Percentiles rank a stretch among this genome's conserved stretches.
Evolutionary conservation across 2,113 vertebrate species (phyloP).

Genomic region (Empidonax traillii): DNA sequence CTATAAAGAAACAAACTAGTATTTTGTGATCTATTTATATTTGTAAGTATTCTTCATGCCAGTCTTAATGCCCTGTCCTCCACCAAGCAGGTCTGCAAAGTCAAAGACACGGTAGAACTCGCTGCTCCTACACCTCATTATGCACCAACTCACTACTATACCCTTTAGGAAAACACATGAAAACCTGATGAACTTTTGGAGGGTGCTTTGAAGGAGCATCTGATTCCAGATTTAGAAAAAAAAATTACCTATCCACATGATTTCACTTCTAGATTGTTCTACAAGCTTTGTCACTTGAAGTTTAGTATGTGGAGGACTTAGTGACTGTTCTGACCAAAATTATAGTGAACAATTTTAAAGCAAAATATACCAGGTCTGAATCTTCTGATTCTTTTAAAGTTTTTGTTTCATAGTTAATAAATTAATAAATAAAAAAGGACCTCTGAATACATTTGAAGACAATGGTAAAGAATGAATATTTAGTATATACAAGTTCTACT

Average conservation of each 20-base stretch:
- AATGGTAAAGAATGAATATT: not conserved
- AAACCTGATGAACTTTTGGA: not conserved
- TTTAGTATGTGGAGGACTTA: not conserved
- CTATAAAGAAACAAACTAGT: not conserved
- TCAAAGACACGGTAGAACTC: not conserved
- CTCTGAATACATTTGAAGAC: not conserved
- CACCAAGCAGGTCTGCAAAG: not conserved
- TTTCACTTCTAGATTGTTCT: not conserved
- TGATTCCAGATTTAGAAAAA: not conserved
- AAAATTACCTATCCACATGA: not conserved
- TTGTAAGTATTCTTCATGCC: not conserved
- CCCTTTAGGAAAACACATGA: not conserved
- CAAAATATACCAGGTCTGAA: not conserved
- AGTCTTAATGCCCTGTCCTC: not conserved
- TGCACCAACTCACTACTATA: not conserved
- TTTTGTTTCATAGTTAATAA: not conserved
- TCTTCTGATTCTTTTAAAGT: not conserved
- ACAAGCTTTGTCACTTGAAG: not conserved
- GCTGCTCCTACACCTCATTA: not conserved
- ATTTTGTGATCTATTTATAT: not conserved
- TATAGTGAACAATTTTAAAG: not conserved
- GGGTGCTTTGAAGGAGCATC: not conserved
- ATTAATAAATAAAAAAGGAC: not conserved
- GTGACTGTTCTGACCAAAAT: not conserved
- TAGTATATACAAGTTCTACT: not conserved